These are phyloP conservation scores for Pelmatolapia mariae DNA, from an alignment of 2,113 vertebrate genomes.

Conservation along the genomic window DNA sequence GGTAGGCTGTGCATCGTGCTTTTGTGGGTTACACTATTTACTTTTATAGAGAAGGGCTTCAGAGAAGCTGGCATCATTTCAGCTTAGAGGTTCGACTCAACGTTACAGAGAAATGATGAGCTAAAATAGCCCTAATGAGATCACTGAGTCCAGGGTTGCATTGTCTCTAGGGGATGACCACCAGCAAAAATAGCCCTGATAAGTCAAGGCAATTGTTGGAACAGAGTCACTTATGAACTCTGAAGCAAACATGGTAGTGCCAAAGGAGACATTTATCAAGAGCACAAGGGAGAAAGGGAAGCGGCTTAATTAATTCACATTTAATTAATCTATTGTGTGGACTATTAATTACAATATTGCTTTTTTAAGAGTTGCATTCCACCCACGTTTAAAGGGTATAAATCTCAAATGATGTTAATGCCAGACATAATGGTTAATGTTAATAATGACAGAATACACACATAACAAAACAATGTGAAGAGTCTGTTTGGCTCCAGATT, in stretches of 20 bases:
- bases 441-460: background rate
- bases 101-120: conserved; percentile 49
- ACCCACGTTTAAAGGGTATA: background rate
- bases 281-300: background rate
- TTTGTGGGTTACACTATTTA: conserved; percentile 9
- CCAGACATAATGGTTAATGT: background rate
- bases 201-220: conserved; percentile 36
- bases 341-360: background rate
- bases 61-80: conserved; percentile 11
- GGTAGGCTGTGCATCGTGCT: background rate
- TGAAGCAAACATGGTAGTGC: background rate
- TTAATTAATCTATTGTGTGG: background rate
- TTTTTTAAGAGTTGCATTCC: background rate
- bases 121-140: conserved; percentile 63
- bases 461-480: background rate
- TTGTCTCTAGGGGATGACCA: conserved; percentile 18
- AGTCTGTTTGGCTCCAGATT: background rate
- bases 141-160: conserved; percentile 13
- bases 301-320: background rate
- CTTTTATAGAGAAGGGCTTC: conserved; percentile 1
- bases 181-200: conserved; percentile 53
- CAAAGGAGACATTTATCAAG: background rate
- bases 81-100: conserved; percentile 6
- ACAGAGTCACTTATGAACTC: conserved; percentile 31
- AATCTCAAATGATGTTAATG: background rate